A percentile compares a stretch with the other conserved stretches of the same genome.
phyloP scores from a whole-genome alignment of 2,113 vertebrate species.

The Aramus guarauna region DNA sequence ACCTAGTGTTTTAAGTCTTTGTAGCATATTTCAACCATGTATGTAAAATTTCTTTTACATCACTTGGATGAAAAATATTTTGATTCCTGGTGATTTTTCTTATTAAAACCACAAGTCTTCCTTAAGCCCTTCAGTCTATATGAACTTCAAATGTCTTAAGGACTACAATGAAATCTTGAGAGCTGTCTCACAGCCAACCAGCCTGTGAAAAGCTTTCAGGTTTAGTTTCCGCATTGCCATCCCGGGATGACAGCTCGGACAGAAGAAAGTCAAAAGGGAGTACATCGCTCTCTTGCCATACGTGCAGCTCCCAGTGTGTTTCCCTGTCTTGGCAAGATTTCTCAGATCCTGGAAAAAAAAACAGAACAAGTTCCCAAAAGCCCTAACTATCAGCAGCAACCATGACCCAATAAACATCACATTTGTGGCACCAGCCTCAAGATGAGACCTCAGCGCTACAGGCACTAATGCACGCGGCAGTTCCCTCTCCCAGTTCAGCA shows the following conservation, averaged over 20 bases:
- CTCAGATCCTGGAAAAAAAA: not conserved
- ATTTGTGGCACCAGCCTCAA: not conserved
- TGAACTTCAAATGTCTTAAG: not conserved
- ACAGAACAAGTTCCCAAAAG: not conserved
- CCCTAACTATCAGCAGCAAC: not conserved
- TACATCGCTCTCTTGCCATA: not conserved
- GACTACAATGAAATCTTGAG: not conserved
- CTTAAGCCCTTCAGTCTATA: not conserved
- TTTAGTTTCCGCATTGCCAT: not conserved
- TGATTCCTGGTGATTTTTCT: not conserved
- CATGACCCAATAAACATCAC: rapidly evolving
- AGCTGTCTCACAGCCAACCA: not conserved
- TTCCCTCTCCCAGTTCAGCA: not conserved
- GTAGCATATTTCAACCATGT: not conserved
- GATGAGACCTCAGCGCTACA: not conserved
- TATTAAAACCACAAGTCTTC: not conserved
- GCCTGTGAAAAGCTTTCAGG: not conserved
- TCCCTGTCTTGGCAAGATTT: not conserved
- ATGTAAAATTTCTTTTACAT: not conserved
- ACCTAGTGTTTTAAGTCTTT: not conserved
- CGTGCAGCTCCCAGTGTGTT: not conserved
- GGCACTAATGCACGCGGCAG: not conserved
- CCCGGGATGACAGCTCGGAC: not conserved
- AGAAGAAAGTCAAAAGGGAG: not conserved
- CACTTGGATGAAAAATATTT: not conserved